Evolutionary conservation across 2,113 vertebrate species (phyloP).

Genomic region (Hydrolagus affinis): DNA sequence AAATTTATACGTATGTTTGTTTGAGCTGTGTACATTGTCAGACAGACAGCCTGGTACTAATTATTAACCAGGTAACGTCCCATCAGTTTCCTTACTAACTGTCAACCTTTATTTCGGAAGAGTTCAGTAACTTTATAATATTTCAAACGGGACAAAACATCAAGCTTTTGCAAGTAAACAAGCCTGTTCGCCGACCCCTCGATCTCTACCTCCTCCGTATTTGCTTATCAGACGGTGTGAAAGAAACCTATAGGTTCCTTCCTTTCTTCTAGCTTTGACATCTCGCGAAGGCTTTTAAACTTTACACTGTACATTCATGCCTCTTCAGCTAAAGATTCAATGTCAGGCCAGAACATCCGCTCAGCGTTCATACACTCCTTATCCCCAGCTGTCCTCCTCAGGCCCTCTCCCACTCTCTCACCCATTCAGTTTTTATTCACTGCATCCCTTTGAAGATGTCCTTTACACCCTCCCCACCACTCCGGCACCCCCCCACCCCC

Average conservation of each 20-base stretch:
- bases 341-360: conserved; percentile 18
- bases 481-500: too few relatives aligned
- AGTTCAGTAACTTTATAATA: not conserved
- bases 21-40: too few relatives aligned
- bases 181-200: too few relatives aligned
- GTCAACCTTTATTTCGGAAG: not conserved
- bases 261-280: conserved; percentile 3
- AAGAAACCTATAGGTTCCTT: not conserved
- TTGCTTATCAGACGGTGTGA: not conserved
- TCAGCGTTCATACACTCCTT: not conserved
- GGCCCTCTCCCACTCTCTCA: conserved; percentile 12
- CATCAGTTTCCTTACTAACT: not conserved
- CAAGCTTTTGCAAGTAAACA: too few relatives aligned
- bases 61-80: not conserved
- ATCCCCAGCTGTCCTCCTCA: conserved; percentile 22
- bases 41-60: too few relatives aligned
- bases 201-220: not conserved
- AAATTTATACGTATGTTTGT: too few relatives aligned
- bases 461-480: too few relatives aligned
- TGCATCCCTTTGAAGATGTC: conserved; percentile 12
- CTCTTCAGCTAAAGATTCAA: conserved; percentile 26
- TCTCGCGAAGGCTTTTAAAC: conserved; percentile 29
- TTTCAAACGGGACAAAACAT: not conserved
- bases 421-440: conserved; percentile 25
- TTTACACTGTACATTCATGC: conserved; percentile 27